Percentiles rank a stretch among this genome's conserved stretches.
phyloP scores from a whole-genome alignment of 2,113 vertebrate genomes.

The Podocnemis expansa region DNA sequence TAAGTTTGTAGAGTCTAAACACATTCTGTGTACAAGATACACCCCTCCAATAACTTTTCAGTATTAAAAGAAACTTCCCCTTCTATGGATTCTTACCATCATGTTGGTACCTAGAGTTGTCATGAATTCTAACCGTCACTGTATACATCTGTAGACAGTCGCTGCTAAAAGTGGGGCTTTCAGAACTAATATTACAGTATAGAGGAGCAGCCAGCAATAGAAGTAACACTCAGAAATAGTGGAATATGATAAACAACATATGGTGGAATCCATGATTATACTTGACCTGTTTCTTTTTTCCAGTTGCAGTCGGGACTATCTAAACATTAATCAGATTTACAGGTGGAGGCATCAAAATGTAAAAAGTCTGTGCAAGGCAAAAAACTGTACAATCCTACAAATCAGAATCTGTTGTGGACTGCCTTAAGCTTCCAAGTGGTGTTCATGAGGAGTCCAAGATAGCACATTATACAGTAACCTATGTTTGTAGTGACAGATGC shows the following conservation, averaged over 20 bases:
- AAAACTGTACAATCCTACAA: neutral
- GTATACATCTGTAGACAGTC: neutral
- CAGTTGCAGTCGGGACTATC: neutral
- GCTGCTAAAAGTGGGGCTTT: neutral
- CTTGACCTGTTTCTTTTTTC: slow-evolving; percentile 27
- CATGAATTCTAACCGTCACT: neutral
- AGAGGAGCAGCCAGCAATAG: neutral
- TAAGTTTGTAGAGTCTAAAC: slow-evolving; percentile 41
- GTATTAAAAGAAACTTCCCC: neutral
- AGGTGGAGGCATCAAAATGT: neutral
- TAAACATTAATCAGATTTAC: neutral
- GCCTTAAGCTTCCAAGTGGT: neutral
- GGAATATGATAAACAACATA: neutral
- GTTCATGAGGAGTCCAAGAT: neutral
- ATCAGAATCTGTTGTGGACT: neutral
- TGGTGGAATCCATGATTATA: neutral
- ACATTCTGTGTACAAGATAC: slow-evolving; percentile 3
- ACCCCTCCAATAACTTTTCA: neutral
- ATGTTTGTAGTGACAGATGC: fast-evolving
- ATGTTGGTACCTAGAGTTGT: neutral
- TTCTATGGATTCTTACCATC: neutral
- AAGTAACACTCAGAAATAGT: neutral
- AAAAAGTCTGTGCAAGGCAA: neutral
- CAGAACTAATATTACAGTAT: neutral
- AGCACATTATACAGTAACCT: neutral